A percentile compares a stretch with the other conserved stretches of the same genome.
Evolutionary conservation across 2,113 vertebrate species (phyloP).

Genomic region (Brachypteracias leptosomus): DNA sequence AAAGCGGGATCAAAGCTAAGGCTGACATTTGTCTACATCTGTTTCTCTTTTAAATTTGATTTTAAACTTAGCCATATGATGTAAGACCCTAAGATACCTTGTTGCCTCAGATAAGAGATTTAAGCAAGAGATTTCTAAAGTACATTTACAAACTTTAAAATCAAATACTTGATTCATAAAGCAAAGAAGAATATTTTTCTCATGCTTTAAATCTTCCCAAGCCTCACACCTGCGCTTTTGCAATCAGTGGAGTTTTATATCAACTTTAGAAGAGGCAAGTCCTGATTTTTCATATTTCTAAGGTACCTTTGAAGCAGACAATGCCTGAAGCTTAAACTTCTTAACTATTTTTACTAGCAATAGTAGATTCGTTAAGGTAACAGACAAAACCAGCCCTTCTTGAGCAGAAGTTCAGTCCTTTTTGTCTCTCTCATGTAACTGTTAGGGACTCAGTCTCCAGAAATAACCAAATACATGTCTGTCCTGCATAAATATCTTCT

Average conservation of each 20-base stretch:
- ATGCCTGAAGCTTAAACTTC: background rate
- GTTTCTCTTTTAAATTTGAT: background rate
- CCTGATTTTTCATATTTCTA: background rate
- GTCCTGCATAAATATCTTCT: background rate
- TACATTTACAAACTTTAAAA: background rate
- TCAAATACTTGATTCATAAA: background rate
- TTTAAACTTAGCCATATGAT: background rate
- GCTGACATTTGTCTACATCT: background rate
- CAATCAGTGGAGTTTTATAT: background rate
- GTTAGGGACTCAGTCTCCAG: background rate
- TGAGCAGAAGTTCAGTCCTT: background rate
- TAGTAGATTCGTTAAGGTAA: background rate
- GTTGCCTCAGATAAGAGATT: background rate
- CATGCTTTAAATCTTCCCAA: background rate
- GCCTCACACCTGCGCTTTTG: background rate
- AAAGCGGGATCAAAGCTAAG: background rate
- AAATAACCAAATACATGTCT: conserved; percentile 16
- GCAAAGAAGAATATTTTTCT: background rate
- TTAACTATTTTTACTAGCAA: background rate
- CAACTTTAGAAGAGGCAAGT: background rate
- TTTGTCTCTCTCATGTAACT: background rate
- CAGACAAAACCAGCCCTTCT: background rate
- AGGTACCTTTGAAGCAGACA: background rate
- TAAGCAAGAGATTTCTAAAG: background rate
- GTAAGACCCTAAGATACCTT: background rate